These are phyloP conservation scores for Turritopsis rubra DNA, from an alignment of 30 jellyfish, hydroid and myxozoan species.

Conservation along the genomic window DNA sequence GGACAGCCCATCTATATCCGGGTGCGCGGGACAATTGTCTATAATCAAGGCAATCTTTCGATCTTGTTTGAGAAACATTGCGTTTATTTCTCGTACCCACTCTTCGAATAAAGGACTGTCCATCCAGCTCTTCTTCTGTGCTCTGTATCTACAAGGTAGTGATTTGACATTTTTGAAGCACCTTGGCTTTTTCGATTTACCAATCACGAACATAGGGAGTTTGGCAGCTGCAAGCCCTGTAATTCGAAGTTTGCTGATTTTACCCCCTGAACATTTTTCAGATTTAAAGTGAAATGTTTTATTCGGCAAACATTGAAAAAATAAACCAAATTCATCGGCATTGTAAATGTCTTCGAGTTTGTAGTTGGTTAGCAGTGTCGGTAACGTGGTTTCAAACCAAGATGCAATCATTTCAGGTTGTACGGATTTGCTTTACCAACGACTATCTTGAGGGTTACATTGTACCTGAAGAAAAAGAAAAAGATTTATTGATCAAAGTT, in stretches of 20 bases:
- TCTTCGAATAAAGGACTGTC: conserved; percentile 36
- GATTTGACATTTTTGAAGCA: too few species aligned
- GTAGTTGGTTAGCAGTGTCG: neutral
- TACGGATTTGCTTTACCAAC: too few species aligned
- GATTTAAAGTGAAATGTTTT: conserved; percentile 6
- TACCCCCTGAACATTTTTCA: conserved; percentile 36
- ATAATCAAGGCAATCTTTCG: conserved; percentile 38
- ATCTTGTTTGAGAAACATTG: conserved; percentile 11
- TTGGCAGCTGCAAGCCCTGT: conserved; percentile 40
- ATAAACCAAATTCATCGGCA: conserved; percentile 33
- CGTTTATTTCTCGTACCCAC: conserved; percentile 44
- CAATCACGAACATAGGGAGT: conserved; percentile 30
- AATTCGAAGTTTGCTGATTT: conserved; percentile 12
- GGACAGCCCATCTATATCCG: conserved; percentile 37
- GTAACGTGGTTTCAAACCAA: too few species aligned
- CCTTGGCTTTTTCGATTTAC: too few species aligned
- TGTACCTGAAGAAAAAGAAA: too few species aligned
- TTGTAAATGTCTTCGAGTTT: conserved; percentile 11
- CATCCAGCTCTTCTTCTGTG: conserved; percentile 58
- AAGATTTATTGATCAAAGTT: too few species aligned
- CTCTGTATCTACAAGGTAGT: too few species aligned
- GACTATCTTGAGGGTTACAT: too few species aligned
- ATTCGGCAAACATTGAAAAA: conserved; percentile 26
- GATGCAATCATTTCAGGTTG: too few species aligned
- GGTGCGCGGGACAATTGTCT: conserved; percentile 56